Base-by-base conservation (phyloP, 2,113 vertebrate genomes). In the Peucedramus taeniatus region DNA sequence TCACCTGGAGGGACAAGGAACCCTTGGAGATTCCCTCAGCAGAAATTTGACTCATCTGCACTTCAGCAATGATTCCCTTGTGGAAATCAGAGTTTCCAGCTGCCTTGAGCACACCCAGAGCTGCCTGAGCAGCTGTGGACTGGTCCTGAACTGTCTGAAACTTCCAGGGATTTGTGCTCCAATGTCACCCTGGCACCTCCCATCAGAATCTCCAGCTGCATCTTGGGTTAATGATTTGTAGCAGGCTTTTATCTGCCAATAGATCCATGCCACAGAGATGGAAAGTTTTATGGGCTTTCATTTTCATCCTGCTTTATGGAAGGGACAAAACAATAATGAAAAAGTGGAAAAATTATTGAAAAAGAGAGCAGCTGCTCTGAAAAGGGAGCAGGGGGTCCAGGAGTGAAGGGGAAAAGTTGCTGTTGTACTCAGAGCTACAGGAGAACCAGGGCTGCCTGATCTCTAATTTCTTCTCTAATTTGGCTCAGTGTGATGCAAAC, bases 281-380 rank as follows among this genome's bases (percentile, higher is more conserved):
- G 74, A 79, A 91, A 54, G 3, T 63, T 93, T 97, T 82, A 91
- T 75, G 93, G 30, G 60, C n/a, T 87, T 82, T 94, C 78, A 97
- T 96, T 94, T 91, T 60, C 90, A 60, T 85, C 69, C 31, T 56
- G 64, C 74, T 89, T 96, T 75, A 82, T 56, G 47, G 81, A 37
- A 78, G 74, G 95, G 83, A 63, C 78, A 68, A 87, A 95, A 93
- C 76, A 84, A 74, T 87, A 63, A 75, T 64, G 78, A 68, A 91
- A 95, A 89, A 93, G 56, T 59, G 84, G 60, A 44, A 91, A 91
- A 95, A 90, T 60, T 14, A 95, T 42, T 80, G 92, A 44, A 87
- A 94, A 85, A n/a, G 31, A 22, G 3, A 90, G 47, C 51, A 76
- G 68, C 63, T 83, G 71, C 35, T 80, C 70, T 50, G 69, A 65